Evolutionary conservation across 2,797 vertebrate species (phyloP).

Genomic region (Chlorospingus flavigularis): DNA sequence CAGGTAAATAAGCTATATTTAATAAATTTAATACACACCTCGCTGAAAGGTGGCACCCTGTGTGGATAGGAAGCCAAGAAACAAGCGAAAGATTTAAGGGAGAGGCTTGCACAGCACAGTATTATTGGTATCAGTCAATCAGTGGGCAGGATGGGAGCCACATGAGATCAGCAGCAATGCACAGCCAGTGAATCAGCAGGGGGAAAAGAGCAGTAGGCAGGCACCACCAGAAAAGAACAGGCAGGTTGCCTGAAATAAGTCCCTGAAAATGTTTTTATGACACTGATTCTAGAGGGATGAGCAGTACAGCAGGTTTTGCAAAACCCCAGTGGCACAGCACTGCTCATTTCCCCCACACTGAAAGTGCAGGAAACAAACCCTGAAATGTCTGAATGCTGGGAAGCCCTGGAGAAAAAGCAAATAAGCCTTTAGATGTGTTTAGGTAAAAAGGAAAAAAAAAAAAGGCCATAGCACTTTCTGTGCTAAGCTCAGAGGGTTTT

Average conservation of each 20-base stretch:
- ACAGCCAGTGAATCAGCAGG: background rate
- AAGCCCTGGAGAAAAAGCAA: conserved; percentile 9
- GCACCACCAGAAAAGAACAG: background rate
- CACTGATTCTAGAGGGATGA: background rate
- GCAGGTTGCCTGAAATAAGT: background rate
- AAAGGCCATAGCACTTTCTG: background rate
- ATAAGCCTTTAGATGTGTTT: background rate
- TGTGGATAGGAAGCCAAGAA: background rate
- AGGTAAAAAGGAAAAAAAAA: background rate
- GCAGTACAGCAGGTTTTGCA: background rate
- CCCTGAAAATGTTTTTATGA: background rate
- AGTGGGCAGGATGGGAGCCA: background rate
- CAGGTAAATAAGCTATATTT: background rate
- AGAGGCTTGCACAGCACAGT: background rate
- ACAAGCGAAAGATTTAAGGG: background rate
- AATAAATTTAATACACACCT: background rate
- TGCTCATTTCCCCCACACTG: background rate
- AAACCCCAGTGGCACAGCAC: background rate
- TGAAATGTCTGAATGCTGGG: background rate
- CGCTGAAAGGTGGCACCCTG: background rate
- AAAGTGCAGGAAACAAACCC: background rate
- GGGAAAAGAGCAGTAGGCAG: background rate
- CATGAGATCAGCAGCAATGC: background rate
- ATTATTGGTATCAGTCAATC: background rate
- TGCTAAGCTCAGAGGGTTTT: background rate